phyloP scores from a whole-genome alignment of 2,113 vertebrate species.

The Aramus guarauna region DNA sequence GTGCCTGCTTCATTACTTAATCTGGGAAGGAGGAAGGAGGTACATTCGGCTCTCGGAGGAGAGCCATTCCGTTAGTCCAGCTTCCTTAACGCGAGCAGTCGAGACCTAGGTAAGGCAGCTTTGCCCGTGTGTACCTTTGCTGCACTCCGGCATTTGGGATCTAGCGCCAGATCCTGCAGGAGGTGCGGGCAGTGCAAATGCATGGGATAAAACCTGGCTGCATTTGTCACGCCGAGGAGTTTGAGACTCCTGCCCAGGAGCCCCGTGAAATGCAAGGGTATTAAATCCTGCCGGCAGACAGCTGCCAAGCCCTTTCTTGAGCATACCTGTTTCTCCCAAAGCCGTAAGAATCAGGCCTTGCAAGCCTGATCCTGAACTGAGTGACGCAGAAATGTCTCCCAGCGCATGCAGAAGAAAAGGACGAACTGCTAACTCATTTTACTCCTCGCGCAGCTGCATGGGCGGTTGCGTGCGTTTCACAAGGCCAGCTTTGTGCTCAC shows the following conservation, averaged over 20 bases:
- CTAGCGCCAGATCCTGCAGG: not conserved
- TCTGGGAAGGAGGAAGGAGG: not conserved
- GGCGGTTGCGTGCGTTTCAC: not conserved
- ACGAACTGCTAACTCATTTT: not conserved
- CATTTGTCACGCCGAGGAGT: not conserved
- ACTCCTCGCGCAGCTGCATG: not conserved
- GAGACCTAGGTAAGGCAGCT: not conserved
- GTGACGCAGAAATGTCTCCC: not conserved
- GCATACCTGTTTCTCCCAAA: slow-evolving; percentile 37
- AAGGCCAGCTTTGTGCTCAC: not conserved
- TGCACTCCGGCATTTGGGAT: not conserved
- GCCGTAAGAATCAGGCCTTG: not conserved
- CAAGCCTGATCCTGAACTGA: slow-evolving; percentile 27
- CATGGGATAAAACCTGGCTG: not conserved
- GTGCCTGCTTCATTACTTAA: not conserved
- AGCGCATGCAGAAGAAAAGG: not conserved
- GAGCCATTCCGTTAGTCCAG: not conserved
- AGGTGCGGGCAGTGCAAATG: not conserved
- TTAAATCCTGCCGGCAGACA: not conserved
- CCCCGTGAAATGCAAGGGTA: not conserved
- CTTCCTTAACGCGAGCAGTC: not conserved
- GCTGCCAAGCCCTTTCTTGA: slow-evolving; percentile 4
- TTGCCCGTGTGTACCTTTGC: not conserved
- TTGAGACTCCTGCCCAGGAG: not conserved
- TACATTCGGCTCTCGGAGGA: not conserved